Evolutionary conservation across 2,113 vertebrate genomes (phyloP), one percentile per base, ranked within the genome.

Genomic region (Benitochromis conjunctus): DNA sequence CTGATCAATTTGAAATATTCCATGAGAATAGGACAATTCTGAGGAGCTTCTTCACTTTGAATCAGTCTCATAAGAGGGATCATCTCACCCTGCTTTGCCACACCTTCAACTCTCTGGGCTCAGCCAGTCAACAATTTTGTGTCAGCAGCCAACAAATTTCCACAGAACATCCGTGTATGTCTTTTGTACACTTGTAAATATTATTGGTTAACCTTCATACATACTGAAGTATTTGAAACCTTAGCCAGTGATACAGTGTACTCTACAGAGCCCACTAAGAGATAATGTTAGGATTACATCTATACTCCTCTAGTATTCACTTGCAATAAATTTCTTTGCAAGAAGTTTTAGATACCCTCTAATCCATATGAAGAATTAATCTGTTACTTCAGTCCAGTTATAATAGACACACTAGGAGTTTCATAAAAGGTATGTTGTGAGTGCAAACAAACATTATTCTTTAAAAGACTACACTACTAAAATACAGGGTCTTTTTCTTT

Each of bases 61-160:
- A 18, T 46, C 31, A 56, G 29, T 14, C 36, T 54, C 54, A 86
- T 16, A 18, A 21, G 24, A 83, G 3, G 31, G 6, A 56, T 48
- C 10, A 56, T 43, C 60, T 29, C 5, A 64, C 5, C 2, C 6
- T 92, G 84, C 4, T 82, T 57, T 90, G 91, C 41, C 55, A 1
- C 51, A 88, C 79, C 79, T 5, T 64, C 64, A 90, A 88, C 88
- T 88, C 86, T 60, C 14, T 83, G 34, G 89, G 89, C 85, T 81
- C 89, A 24, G 57, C 46, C 29, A 74, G 18, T 38, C 80, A 54
- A 3, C 19, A 2, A 3, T 85, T 87, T 64, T 41, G 14, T 58
- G 6, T 64, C 14, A 10, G 11, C 18, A 11, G 0, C 5, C 3
- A 46, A 64, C 55, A 79, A 38, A 6, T 5, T 16, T 55, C 71